Base-by-base conservation (phyloP, 30 jellyfish, hydroid and myxozoan species). In the Euphysa ruthae region DNA sequence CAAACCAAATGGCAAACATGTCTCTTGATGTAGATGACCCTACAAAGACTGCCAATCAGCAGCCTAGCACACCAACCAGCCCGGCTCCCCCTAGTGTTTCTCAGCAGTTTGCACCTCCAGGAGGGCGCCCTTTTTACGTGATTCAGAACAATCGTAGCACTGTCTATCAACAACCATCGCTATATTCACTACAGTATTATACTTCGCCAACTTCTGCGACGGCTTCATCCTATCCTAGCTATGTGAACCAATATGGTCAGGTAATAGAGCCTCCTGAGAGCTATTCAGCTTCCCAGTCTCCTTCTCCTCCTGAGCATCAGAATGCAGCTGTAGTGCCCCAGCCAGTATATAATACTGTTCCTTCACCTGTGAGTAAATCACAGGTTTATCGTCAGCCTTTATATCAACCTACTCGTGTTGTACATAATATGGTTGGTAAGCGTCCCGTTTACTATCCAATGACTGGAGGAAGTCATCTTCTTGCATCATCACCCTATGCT, bases 21-120 rank as follows among this genome's bases (percentile, higher is more conserved):
- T 32, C 83, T 78, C 15, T 64, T 65, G 51, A 82, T 62, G 33
- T 63, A 62, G 50, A 71, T 64, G 85, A 75, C 63, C 6, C 94
- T 38, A 15, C 71, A 5, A 46, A 46, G 23, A 25, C 18, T 29
- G 28, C 60, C 2, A 24, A 21, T 4, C 62, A 63, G 46, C 62
- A 35, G 23, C 65, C 58, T 13, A 32, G 65, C 42, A 18, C 77
- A 5, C 77, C 77, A 13, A 19, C 77, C 42, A 63, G 77, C 42
- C 77, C 77, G 6, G 77, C 22, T n/a, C 30, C 35, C 1, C 31
- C 77, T 5, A 12, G 70, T 24, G 51, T 10, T 6, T 18, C 77
- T 19, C 62, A 35, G 0, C 57, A 63, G 19, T 30, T 63, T 34
- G 16, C 75, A 34, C 15, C 69, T 5, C 31, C 30, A 8, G 65